Percentiles rank a stretch among this genome's conserved stretches.
Evolutionary conservation across 2,113 vertebrate genomes (phyloP).

Genomic region (Triplophysa dalaica): DNA sequence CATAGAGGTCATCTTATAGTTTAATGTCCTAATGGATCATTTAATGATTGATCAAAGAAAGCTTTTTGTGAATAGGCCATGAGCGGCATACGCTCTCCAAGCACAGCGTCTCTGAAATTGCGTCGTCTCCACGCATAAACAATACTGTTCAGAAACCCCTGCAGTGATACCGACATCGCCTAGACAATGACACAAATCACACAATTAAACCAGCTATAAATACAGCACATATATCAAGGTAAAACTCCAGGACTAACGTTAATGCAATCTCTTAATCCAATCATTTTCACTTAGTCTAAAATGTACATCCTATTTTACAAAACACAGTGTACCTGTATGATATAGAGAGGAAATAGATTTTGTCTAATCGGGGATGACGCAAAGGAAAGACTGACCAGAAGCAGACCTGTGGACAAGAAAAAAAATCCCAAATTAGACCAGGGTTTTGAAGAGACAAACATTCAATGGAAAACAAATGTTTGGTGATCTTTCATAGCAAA

Average conservation of each 20-base stretch:
- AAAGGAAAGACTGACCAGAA: conserved; percentile 70
- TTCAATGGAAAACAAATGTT: too few species aligned
- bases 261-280: too few species aligned
- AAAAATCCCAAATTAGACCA: neutral
- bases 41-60: conserved; percentile 75
- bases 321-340: conserved; percentile 66
- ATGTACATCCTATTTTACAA: neutral
- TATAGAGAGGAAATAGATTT: conserved; percentile 66
- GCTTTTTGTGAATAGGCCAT: conserved; percentile 36
- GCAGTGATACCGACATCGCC: conserved; percentile 73
- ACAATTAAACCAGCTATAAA: neutral
- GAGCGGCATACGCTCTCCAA: conserved; percentile 59
- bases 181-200: conserved; percentile 52
- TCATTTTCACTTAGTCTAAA: too few species aligned
- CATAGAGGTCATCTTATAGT: neutral
- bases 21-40: neutral
- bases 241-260: too few species aligned
- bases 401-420: conserved; percentile 67
- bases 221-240: too few species aligned
- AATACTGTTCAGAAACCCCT: conserved; percentile 80
- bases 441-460: too few species aligned
- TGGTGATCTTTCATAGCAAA: too few species aligned
- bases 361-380: conserved; percentile 52
- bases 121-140: conserved; percentile 77
- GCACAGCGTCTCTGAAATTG: conserved; percentile 73